phyloP scores from a whole-genome alignment of 2,888 invertebrate genomes.

The Habroteleia sp. region DNA sequence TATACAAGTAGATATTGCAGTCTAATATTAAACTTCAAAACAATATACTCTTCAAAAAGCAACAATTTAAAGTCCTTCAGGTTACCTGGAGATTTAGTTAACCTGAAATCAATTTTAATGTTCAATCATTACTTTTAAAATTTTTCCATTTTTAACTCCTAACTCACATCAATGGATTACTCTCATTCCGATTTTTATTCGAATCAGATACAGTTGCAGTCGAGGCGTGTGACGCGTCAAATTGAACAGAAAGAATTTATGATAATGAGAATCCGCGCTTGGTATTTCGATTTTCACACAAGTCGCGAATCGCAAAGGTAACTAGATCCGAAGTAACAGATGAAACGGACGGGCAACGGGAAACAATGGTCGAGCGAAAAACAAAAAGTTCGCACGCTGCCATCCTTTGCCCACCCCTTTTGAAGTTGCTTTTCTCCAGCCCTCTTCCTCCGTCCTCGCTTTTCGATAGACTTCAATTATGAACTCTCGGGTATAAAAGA shows the following conservation, averaged over 20 bases:
- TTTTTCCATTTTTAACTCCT: no score
- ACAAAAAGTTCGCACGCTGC: slow-evolving; percentile 75
- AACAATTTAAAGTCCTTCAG: no score
- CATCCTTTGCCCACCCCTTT: slow-evolving; percentile 56
- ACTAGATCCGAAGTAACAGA: slow-evolving; percentile 32
- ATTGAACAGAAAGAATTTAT: slow-evolving; percentile 76
- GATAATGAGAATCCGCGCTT: slow-evolving; percentile 65
- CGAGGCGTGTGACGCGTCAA: slow-evolving; percentile 67
- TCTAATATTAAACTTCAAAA: no score
- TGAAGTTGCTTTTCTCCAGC: slow-evolving; percentile 64
- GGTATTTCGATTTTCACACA: slow-evolving; percentile 65
- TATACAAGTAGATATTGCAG: no score
- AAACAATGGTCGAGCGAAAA: slow-evolving; percentile 79
- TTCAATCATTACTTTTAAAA: no score
- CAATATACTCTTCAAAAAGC: no score
- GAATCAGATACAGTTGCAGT: not conserved
- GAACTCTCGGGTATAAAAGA: slow-evolving; percentile 78
- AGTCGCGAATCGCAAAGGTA: slow-evolving; percentile 13
- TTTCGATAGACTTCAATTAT: slow-evolving; percentile 80
- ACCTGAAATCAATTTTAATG: no score
- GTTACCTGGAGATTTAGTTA: no score
- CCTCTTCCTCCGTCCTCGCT: slow-evolving; percentile 69
- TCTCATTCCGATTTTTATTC: no score
- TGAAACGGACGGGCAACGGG: slow-evolving; percentile 70
- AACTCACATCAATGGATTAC: no score